These are phyloP conservation scores for Rotaria magnacalcarata DNA, from an alignment of 2,888 invertebrate genomes.

Conservation along the genomic window DNA sequence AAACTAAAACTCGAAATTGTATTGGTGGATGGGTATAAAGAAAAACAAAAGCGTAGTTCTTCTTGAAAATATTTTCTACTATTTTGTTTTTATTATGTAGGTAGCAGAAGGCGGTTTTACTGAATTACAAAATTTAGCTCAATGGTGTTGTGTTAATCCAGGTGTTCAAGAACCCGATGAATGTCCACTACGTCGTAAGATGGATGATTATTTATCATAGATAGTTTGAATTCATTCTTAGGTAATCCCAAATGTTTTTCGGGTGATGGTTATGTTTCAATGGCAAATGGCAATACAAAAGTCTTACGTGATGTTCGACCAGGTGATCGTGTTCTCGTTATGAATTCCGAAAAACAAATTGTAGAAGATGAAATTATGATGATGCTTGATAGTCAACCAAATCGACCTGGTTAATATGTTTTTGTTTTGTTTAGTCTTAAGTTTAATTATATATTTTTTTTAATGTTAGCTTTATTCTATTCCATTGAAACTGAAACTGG, in stretches of 20 bases:
- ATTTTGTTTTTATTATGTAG: slow-evolving; percentile 6
- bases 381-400: slow-evolving; percentile 45
- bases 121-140: slow-evolving; percentile 46
- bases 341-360: slow-evolving; percentile 38
- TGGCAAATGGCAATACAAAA: slow-evolving; percentile 42
- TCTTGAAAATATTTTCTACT: no score
- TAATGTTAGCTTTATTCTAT: slow-evolving; percentile 39
- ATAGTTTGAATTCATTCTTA: neutral
- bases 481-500: slow-evolving; percentile 39
- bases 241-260: slow-evolving; percentile 41
- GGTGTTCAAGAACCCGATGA: slow-evolving; percentile 41
- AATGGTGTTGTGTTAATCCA: slow-evolving; percentile 41
- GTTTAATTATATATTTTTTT: neutral
- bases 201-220: neutral
- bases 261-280: slow-evolving; percentile 40
- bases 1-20: slow-evolving; percentile 45
- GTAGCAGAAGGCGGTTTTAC: slow-evolving; percentile 42
- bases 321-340: slow-evolving; percentile 39
- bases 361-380: slow-evolving; percentile 43
- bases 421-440: neutral
- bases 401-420: neutral
- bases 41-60: neutral
- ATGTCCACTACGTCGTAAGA: slow-evolving; percentile 46
- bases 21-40: slow-evolving; percentile 43
- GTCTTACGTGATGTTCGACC: slow-evolving; percentile 39